Percentiles rank a stretch among this genome's conserved stretches.
These are phyloP conservation scores for Acrobasis consociella DNA, from an alignment of 2,888 invertebrate genomes.

Conservation along the genomic window DNA sequence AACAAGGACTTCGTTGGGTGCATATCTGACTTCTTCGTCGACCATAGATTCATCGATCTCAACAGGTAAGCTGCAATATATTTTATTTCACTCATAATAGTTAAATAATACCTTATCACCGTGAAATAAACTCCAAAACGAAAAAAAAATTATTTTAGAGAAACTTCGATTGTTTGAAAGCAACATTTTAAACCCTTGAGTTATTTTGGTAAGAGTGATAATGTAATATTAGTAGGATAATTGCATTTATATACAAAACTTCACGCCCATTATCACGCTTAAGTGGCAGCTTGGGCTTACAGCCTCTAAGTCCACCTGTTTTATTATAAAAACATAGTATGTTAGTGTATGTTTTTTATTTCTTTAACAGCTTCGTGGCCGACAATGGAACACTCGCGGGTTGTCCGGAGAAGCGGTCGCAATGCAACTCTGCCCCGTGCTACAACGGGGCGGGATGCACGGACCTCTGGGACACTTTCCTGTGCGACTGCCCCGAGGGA, in stretches of 20 bases:
- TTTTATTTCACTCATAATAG: too few relatives aligned
- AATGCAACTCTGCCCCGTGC: conserved; percentile 93
- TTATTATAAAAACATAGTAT: too few relatives aligned
- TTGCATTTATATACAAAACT: too few relatives aligned
- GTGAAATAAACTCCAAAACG: background rate
- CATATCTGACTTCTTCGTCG: conserved; percentile 93
- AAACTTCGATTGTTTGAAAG: too few relatives aligned
- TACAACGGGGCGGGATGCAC: conserved; percentile 93
- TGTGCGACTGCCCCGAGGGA: conserved; percentile 92
- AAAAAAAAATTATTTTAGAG: too few relatives aligned
- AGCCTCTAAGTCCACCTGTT: too few relatives aligned
- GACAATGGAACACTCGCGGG: conserved; percentile 95
- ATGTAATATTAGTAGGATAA: too few relatives aligned
- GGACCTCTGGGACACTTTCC: conserved; percentile 94
- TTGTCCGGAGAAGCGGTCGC: conserved; percentile 92
- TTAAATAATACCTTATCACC: background rate
- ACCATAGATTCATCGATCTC: conserved; percentile 93
- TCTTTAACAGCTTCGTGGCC: conserved; percentile 86
- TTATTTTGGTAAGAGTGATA: too few relatives aligned
- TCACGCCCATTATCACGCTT: too few relatives aligned
- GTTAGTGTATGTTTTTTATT: conserved; percentile 24
- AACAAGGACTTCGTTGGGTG: conserved; percentile 95
- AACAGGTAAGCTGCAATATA: conserved; percentile 84
- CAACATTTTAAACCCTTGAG: too few relatives aligned
- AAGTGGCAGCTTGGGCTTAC: too few relatives aligned